phyloP scores from a whole-genome alignment of 2,113 vertebrate genomes.

The Aleadryas rufinucha region DNA sequence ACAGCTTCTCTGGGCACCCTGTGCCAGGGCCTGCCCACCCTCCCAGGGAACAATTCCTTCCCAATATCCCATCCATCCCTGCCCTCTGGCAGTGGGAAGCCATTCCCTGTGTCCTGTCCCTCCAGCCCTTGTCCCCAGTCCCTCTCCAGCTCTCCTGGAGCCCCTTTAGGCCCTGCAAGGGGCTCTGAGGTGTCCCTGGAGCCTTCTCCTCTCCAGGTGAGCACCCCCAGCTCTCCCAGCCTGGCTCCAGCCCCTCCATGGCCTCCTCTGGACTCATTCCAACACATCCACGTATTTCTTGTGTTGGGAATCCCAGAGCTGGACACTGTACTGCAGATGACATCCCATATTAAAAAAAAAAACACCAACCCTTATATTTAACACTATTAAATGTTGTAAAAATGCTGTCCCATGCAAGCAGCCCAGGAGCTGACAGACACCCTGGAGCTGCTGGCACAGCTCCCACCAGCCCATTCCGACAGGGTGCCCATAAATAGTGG shows the following conservation, averaged over 20 bases:
- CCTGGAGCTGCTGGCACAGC: too few relatives aligned
- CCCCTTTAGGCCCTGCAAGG: rapidly evolving
- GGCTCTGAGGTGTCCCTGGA: neutral
- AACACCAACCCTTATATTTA: rapidly evolving
- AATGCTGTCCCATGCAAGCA: neutral
- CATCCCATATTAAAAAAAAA: neutral
- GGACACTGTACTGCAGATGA: neutral
- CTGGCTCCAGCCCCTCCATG: neutral
- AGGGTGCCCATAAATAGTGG: neutral
- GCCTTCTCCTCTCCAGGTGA: neutral
- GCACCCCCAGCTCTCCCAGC: neutral
- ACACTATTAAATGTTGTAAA: neutral
- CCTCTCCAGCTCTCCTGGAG: neutral
- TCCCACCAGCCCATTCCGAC: neutral
- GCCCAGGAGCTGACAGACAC: neutral
- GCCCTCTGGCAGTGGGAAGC: neutral
- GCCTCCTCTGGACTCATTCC: neutral
- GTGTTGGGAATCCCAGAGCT: neutral
- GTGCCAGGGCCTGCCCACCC: neutral
- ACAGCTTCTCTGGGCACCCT: neutral
- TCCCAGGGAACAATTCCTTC: neutral
- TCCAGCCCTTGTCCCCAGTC: neutral
- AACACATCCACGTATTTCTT: neutral
- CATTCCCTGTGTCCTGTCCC: neutral
- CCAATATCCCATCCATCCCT: neutral